These are phyloP conservation scores for Epirrita christyi DNA, from an alignment of 2,888 invertebrate species.

Conservation along the genomic window DNA sequence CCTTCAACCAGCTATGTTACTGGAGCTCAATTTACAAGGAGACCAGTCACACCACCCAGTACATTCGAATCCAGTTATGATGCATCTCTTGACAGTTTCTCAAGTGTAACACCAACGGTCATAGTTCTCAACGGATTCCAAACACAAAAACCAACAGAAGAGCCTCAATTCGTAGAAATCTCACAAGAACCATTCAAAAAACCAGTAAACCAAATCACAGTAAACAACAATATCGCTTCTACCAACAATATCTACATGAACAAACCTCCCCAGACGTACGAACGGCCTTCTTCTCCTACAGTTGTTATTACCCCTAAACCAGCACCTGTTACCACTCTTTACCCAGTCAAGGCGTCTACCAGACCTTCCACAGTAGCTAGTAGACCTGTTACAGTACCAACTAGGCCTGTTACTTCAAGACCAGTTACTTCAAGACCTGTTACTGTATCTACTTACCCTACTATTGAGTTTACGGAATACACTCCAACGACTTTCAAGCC, in stretches of 20 bases:
- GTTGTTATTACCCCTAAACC: slow-evolving; percentile 89
- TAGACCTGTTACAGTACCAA: slow-evolving; percentile 5
- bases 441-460: slow-evolving; percentile 30
- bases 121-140: slow-evolving; percentile 70
- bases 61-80: slow-evolving; percentile 60
- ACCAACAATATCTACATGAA: slow-evolving; percentile 81
- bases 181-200: slow-evolving; percentile 82
- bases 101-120: slow-evolving; percentile 79
- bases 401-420: slow-evolving; percentile 8
- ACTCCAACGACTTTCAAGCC: slow-evolving; percentile 68
- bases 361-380: slow-evolving; percentile 4
- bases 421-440: slow-evolving; percentile 17
- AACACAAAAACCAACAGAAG: slow-evolving; percentile 59
- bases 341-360: slow-evolving; percentile 53
- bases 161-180: slow-evolving; percentile 74
- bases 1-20: slow-evolving; percentile 80
- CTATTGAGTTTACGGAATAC: slow-evolving; percentile 63
- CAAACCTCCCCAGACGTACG: slow-evolving; percentile 60
- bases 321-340: slow-evolving; percentile 70
- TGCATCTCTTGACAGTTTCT: slow-evolving; percentile 67
- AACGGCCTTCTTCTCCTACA: slow-evolving; percentile 85
- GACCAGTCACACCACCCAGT: slow-evolving; percentile 67
- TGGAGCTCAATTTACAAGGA: slow-evolving; percentile 76
- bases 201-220: slow-evolving; percentile 81
- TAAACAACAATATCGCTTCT: slow-evolving; percentile 86